phyloP scores from a whole-genome alignment of 2,113 vertebrate genomes.

The Turdus rufiventris region DNA sequence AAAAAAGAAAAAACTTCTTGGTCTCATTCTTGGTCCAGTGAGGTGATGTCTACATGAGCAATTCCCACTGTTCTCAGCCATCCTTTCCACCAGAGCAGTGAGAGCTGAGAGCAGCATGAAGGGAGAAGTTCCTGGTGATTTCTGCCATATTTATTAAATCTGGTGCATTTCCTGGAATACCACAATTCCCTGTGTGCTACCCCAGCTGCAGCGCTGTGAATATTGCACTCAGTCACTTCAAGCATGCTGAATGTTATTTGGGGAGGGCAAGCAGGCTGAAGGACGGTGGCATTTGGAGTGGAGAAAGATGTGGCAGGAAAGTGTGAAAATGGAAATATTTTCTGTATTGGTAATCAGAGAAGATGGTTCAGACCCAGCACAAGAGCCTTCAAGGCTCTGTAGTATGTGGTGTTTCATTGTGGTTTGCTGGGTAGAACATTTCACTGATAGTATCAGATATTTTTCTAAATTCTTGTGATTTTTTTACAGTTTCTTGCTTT shows the following conservation, averaged over 20 bases:
- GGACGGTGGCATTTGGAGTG: background rate
- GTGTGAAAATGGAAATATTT: background rate
- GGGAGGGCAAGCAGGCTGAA: background rate
- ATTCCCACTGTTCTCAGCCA: background rate
- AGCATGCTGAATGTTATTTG: fast-evolving
- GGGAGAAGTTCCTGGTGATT: background rate
- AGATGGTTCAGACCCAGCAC: background rate
- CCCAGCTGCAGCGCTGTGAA: background rate
- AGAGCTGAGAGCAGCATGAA: background rate
- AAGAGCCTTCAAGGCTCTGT: background rate
- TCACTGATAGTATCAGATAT: background rate
- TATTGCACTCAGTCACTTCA: background rate
- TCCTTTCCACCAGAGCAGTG: background rate
- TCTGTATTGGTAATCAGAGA: background rate
- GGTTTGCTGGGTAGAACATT: background rate
- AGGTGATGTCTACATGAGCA: background rate
- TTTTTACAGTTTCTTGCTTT: background rate
- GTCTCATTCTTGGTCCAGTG: background rate
- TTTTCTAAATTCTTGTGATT: background rate
- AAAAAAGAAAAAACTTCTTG: background rate
- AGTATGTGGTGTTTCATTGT: background rate
- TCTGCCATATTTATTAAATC: background rate
- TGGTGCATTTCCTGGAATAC: background rate
- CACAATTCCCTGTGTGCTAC: background rate
- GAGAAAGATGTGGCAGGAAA: background rate